These are phyloP conservation scores for Seira musarum DNA, from an alignment of 2,888 invertebrate genomes.

Conservation along the genomic window DNA sequence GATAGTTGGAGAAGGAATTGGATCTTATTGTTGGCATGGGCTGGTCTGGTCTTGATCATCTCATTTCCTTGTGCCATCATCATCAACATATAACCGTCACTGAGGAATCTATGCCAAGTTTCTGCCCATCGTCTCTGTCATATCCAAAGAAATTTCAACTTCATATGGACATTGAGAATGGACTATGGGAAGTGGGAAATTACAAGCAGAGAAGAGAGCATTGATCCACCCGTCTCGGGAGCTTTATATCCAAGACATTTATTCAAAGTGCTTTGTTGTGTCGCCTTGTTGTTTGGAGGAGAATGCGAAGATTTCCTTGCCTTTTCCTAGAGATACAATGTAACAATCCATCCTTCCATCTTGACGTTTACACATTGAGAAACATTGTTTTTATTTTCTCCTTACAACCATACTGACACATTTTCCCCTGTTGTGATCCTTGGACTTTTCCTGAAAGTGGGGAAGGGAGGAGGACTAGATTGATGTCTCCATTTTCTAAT, in stretches of 20 bases:
- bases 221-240: slow-evolving; percentile 3
- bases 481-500: slow-evolving; percentile 6
- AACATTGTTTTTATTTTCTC: not conserved
- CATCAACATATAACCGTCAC: too few species aligned
- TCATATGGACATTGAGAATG: too few species aligned
- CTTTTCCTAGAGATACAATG: not conserved
- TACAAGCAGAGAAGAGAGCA: slow-evolving; percentile 7
- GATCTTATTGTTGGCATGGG: too few species aligned
- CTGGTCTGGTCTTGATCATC: too few species aligned
- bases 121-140: too few species aligned
- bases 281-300: slow-evolving; percentile 12
- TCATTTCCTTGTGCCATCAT: too few species aligned
- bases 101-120: too few species aligned
- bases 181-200: not conserved
- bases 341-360: slow-evolving; percentile 2
- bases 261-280: slow-evolving; percentile 44
- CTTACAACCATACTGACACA: not conserved
- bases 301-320: not conserved
- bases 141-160: too few species aligned
- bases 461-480: not conserved
- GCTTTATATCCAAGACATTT: slow-evolving; percentile 16
- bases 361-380: not conserved
- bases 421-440: not conserved
- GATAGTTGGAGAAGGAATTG: too few species aligned
- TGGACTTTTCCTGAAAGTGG: not conserved